phyloP scores from a whole-genome alignment of 2,113 vertebrate species.

The Bufo gargarizans region DNA sequence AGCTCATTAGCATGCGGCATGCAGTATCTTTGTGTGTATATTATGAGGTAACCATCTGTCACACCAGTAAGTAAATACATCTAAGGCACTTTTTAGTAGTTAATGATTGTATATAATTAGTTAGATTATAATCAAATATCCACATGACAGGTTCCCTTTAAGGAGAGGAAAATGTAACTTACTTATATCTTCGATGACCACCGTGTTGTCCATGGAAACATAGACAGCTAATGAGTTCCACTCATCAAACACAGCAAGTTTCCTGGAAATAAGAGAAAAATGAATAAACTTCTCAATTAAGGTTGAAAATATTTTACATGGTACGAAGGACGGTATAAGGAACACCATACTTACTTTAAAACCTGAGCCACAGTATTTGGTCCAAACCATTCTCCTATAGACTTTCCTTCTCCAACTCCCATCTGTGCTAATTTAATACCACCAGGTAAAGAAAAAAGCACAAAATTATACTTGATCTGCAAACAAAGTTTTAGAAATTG shows the following conservation, averaged over 20 bases:
- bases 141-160: background rate
- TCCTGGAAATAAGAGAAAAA: constrained; percentile 71
- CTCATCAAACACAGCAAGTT: constrained; percentile 84
- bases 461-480: constrained; percentile 51
- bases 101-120: no score
- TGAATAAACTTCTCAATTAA: background rate
- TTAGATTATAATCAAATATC: no score
- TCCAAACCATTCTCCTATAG: constrained; percentile 98
- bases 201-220: constrained; percentile 85
- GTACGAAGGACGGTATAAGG: background rate
- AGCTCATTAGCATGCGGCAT: no score
- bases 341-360: constrained; percentile 86
- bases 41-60: no score
- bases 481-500: background rate
- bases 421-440: constrained; percentile 87
- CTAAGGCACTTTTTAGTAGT: no score
- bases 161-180: constrained; percentile 64
- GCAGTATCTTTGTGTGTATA: no score
- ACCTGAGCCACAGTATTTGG: constrained; percentile 99
- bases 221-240: constrained; percentile 84
- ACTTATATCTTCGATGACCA: constrained; percentile 86
- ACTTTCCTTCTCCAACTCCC: constrained; percentile 98
- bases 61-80: no score
- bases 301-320: background rate
- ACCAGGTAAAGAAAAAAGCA: constrained; percentile 61